phyloP scores from a whole-genome alignment of 2,797 vertebrate genomes.

The Anabas testudineus region DNA sequence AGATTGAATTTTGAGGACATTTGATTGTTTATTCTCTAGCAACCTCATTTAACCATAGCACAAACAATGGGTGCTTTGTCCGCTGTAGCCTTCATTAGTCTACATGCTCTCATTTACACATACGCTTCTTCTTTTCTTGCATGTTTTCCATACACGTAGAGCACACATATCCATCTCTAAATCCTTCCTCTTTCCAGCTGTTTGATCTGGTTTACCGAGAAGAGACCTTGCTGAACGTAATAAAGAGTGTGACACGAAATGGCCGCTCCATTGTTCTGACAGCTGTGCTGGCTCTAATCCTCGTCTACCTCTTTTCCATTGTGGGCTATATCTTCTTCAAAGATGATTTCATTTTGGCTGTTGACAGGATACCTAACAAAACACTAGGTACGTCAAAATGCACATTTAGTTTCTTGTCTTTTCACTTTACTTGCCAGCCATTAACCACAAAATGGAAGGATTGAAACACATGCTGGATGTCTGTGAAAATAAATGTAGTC shows the following conservation, averaged over 20 bases:
- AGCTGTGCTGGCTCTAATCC: slow-evolving; percentile 95
- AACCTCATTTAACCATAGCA: background rate
- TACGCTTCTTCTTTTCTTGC: background rate
- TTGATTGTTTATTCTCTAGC: background rate
- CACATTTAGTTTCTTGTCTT: no score
- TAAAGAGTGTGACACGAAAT: slow-evolving; percentile 98
- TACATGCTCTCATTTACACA: background rate
- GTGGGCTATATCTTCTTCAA: slow-evolving; percentile 99
- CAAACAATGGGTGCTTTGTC: background rate
- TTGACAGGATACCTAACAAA: slow-evolving; percentile 95
- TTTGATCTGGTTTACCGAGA: slow-evolving; percentile 98
- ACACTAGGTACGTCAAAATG: slow-evolving; percentile 81
- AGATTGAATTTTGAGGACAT: background rate
- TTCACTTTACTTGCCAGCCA: background rate
- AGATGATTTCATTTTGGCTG: slow-evolving; percentile 96
- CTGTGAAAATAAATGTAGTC: slow-evolving; percentile 2
- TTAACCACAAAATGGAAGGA: slow-evolving; percentile 15
- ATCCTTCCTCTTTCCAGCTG: slow-evolving; percentile 83
- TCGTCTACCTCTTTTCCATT: slow-evolving; percentile 99
- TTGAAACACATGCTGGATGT: background rate
- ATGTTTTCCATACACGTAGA: slow-evolving; percentile 1
- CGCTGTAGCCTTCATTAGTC: background rate
- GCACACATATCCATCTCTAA: slow-evolving; percentile 9
- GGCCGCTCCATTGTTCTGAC: slow-evolving; percentile 98
- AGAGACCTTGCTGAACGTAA: slow-evolving; percentile 97